Percentiles rank a stretch among this genome's conserved stretches.
Conservation (phyloP, 2,797 vertebrate species). For the Myotis myotis region DNA sequence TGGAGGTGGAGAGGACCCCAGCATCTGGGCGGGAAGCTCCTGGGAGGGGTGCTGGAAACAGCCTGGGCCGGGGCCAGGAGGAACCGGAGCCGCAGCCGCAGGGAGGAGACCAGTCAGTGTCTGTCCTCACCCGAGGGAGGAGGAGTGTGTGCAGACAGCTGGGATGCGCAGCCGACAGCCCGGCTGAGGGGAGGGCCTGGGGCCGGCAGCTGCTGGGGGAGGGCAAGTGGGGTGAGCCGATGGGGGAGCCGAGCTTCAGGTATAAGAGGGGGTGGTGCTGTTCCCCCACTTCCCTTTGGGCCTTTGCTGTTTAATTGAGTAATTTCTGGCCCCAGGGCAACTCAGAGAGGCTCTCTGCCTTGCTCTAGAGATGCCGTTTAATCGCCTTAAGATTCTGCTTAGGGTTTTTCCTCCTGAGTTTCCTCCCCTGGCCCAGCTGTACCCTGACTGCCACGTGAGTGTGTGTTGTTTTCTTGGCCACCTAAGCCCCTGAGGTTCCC, state of each 20-base stretch:
- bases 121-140: too few relatives aligned
- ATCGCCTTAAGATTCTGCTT: conserved; percentile 48
- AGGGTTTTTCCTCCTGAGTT: conserved; percentile 51
- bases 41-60: not conserved
- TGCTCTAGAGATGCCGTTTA: not conserved
- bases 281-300: conserved; percentile 8
- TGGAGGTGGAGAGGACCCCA: not conserved
- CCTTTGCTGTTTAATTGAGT: conserved; percentile 53
- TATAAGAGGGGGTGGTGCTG: not conserved
- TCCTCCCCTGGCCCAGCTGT: conserved; percentile 1
- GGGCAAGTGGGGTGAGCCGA: not conserved
- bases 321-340: conserved; percentile 44
- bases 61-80: not conserved
- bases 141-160: not conserved
- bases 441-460: not conserved
- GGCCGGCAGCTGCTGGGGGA: not conserved
- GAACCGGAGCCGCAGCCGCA: not conserved
- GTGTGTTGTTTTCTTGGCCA: not conserved
- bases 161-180: not conserved
- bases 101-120: not conserved
- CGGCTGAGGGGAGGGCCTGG: not conserved
- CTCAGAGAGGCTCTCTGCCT: conserved; percentile 27
- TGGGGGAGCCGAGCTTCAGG: not conserved
- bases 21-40: not conserved
- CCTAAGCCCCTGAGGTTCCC: not conserved